phyloP scores from a whole-genome alignment of 2,888 invertebrate species.

The Ormyrus pomaceus region DNA sequence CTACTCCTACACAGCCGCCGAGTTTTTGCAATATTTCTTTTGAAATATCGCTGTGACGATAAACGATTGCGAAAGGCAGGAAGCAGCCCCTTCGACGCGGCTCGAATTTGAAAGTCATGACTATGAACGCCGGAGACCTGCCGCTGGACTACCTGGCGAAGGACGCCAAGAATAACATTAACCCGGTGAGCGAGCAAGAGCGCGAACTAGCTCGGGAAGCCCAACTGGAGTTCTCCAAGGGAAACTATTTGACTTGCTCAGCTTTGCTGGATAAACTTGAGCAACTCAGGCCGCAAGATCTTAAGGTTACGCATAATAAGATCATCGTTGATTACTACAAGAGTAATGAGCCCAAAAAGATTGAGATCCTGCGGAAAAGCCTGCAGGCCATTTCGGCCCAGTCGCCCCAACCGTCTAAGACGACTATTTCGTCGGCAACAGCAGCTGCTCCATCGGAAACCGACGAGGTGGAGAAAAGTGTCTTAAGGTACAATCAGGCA shows the following conservation, averaged over 20 bases:
- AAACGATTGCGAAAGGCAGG: too few species aligned
- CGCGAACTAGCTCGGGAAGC: conserved; percentile 80
- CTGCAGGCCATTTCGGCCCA: conserved; percentile 81
- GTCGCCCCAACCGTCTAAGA: conserved; percentile 68
- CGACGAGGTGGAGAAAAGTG: conserved; percentile 83
- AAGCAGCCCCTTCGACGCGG: too few species aligned
- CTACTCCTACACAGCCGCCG: too few species aligned
- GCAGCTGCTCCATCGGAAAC: conserved; percentile 70
- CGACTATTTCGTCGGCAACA: conserved; percentile 18
- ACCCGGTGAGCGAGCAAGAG: conserved; percentile 75
- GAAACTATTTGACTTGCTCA: conserved; percentile 80
- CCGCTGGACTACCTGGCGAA: conserved; percentile 4
- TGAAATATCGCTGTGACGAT: too few species aligned
- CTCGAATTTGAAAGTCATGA: neutral
- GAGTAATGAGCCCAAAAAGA: conserved; percentile 83
- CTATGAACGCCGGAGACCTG: conserved; percentile 29
- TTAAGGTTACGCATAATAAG: conserved; percentile 89
- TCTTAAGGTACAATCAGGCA: conserved; percentile 87
- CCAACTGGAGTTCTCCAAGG: conserved; percentile 80
- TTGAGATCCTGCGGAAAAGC: conserved; percentile 84
- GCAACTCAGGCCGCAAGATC: conserved; percentile 80
- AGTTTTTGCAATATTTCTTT: too few species aligned
- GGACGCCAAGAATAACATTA: neutral
- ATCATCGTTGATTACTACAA: conserved; percentile 87
- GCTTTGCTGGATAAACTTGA: conserved; percentile 83